phyloP scores from a whole-genome alignment of 2,113 vertebrate species.

The Sturnira hondurensis region DNA sequence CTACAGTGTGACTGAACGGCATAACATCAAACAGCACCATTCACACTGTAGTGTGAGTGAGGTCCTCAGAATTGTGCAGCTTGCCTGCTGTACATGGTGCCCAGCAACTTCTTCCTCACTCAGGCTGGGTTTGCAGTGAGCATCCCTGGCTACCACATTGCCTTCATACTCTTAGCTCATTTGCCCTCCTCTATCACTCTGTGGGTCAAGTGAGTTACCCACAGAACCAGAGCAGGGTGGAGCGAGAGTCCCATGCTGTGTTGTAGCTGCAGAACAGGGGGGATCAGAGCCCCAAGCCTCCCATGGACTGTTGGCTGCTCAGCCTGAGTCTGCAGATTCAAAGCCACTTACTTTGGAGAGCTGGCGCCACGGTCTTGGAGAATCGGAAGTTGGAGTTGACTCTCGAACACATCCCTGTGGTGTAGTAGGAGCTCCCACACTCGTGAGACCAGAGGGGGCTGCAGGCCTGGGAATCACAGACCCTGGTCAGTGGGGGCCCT shows the following conservation, averaged over 20 bases:
- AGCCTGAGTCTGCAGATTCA: neutral
- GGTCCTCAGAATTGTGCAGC: neutral
- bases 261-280: rapidly evolving
- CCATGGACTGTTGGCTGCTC: neutral
- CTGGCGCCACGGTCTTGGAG: constrained; percentile 89
- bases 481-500: neutral
- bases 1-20: neutral
- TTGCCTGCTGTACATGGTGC: neutral
- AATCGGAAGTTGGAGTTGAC: constrained; percentile 91
- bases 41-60: neutral
- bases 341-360: constrained; percentile 89
- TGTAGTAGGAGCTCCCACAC: constrained; percentile 96
- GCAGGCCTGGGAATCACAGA: constrained; percentile 85
- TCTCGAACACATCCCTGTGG: constrained; percentile 93
- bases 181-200: neutral
- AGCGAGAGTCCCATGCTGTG: no score
- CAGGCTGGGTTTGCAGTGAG: neutral
- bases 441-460: constrained; percentile 98
- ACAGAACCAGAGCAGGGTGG: neutral
- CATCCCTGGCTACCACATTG: neutral
- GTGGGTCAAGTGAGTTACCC: neutral
- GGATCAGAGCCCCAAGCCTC: neutral
- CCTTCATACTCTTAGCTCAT: neutral
- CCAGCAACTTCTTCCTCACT: neutral
- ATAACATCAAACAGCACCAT: neutral